Base-by-base conservation (phyloP, 1,140 invertebrate genomes). In the Aphidius gifuensis region DNA sequence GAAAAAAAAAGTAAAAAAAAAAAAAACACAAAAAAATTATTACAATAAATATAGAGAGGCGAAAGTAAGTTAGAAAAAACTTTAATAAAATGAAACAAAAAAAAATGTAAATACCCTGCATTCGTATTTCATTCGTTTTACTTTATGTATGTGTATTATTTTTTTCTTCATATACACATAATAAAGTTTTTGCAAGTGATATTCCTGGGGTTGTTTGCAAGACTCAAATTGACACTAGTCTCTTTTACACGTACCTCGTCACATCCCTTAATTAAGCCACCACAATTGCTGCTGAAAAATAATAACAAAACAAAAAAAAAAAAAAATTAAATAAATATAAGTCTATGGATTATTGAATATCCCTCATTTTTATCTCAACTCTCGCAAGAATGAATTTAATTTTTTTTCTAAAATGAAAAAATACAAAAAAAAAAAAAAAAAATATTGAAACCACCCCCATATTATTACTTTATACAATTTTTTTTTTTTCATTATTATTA, bases 251-350 rank as follows among this genome's bases (percentile, higher is more conserved):
- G 40, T 55, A 53, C 38, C 53, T 40, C 49, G 7, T 32, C 8
- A 16, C 11, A 55, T 39, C 21, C 44, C 47, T 61, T 61, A 61
- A 61, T 61, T 61, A 54, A 61, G 43, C 21, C 38, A 42, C 44
- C 50, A 45, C 43, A 44, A 55, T 61, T 55, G 38, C 40, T 6
- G 40, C 49, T 43, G 9, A 11, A 45, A 11, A 58, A 58, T 38
- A 40, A 32, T n/a, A 47, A 47, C 46, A n/a, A 11, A 47, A 9
- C 16, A 32, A 32, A 32, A 32, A 32, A n/a, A n/a, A n/a, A n/a
- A n/a, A n/a, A n/a, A n/a, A n/a, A n/a, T n/a, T n/a, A n/a, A n/a
- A n/a, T n/a, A n/a, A n/a, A n/a, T n/a, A n/a, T n/a, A n/a, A n/a
- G n/a, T n/a, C n/a, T n/a, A n/a, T n/a, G n/a, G n/a, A n/a, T n/a